Evolutionary conservation across 2,888 invertebrate genomes (phyloP).

Genomic region (Dichetophora obliterata): DNA sequence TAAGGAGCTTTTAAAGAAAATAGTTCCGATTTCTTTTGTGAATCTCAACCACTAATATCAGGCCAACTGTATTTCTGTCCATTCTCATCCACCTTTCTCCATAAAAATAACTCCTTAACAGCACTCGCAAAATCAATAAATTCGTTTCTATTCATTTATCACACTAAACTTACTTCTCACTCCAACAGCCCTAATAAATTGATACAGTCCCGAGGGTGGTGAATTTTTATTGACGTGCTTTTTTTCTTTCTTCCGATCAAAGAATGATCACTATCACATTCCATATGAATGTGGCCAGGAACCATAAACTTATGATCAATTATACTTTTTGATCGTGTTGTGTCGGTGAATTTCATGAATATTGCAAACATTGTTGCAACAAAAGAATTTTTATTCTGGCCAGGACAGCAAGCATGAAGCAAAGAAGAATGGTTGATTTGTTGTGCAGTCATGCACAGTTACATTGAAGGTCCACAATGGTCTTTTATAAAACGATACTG

Average conservation of each 20-base stretch:
- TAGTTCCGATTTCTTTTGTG: no score
- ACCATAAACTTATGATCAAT: constrained; percentile 37
- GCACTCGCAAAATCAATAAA: constrained; percentile 26
- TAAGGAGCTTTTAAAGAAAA: no score
- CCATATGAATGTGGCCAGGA: background rate
- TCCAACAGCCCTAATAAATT: constrained; percentile 28
- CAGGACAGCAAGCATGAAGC: no score
- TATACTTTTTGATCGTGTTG: constrained; percentile 29
- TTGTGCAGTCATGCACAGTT: background rate
- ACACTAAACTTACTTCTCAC: constrained; percentile 29
- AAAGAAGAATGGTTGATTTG: background rate
- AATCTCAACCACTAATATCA: no score
- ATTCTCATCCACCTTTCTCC: constrained; percentile 20
- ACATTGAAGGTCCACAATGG: no score
- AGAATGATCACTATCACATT: constrained; percentile 19
- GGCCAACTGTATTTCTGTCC: background rate
- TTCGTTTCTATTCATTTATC: constrained; percentile 25
- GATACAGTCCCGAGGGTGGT: constrained; percentile 34
- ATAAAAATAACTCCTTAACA: constrained; percentile 18
- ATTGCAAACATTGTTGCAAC: constrained; percentile 34
- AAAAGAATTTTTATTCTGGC: constrained; percentile 27
- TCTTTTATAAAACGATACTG: no score
- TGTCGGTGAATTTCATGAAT: background rate
- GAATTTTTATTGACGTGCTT: constrained; percentile 19
- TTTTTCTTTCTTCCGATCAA: constrained; percentile 24